A percentile compares a stretch with the other conserved stretches of the same genome.
These are phyloP conservation scores for Leptopilina drosophilae DNA, from an alignment of 2,888 invertebrate genomes.

Conservation along the genomic window DNA sequence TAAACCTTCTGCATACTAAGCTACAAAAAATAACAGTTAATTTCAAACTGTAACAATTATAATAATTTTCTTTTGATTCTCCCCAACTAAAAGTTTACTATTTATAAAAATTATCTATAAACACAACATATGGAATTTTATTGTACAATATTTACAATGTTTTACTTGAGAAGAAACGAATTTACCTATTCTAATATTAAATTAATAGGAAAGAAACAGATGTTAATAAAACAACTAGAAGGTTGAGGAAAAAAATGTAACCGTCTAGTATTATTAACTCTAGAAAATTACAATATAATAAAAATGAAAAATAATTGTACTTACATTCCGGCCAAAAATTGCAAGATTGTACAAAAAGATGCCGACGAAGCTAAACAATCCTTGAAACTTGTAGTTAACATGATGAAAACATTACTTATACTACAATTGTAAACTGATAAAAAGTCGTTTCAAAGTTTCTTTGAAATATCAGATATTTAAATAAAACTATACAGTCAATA, in stretches of 20 bases:
- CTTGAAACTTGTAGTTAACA: conserved; percentile 76
- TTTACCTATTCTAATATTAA: no score
- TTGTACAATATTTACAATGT: no score
- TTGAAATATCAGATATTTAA: neutral
- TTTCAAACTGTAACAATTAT: conserved; percentile 4
- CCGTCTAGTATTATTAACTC: conserved; percentile 42
- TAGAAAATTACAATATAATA: conserved; percentile 40
- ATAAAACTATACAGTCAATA: neutral
- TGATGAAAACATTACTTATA: conserved; percentile 55
- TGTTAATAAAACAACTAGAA: neutral
- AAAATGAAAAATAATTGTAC: conserved; percentile 71
- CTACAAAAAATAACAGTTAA: conserved; percentile 78
- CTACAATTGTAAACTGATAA: neutral
- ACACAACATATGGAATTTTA: no score
- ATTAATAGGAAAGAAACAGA: no score
- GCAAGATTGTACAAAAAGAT: conserved; percentile 87
- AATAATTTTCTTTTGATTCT: neutral
- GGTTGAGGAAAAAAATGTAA: neutral
- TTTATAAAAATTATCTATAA: no score
- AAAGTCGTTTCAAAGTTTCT: neutral
- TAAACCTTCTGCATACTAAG: conserved; percentile 86
- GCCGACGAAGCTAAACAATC: conserved; percentile 80
- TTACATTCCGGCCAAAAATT: conserved; percentile 92
- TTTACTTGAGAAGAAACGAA: no score
- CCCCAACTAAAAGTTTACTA: no score